These are phyloP conservation scores for Fringilla coelebs DNA, from an alignment of 2,797 vertebrate species.

Conservation along the genomic window DNA sequence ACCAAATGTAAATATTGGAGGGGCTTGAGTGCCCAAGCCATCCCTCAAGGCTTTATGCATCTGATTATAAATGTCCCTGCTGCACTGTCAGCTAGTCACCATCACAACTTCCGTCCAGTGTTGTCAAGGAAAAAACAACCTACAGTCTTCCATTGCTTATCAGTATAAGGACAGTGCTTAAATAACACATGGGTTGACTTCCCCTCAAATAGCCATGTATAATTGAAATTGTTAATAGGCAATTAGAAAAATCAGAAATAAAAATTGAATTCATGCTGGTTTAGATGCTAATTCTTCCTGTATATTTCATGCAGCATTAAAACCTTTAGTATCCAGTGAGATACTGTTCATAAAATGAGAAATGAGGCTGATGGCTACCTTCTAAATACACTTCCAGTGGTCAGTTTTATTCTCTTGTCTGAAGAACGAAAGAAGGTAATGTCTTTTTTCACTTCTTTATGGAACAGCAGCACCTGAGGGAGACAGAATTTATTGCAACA, in stretches of 20 bases:
- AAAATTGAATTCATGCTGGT: not conserved
- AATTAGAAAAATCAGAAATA: not conserved
- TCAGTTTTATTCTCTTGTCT: not conserved
- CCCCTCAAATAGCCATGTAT: not conserved
- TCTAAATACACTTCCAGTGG: not conserved
- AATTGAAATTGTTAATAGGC: not conserved
- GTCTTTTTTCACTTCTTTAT: not conserved
- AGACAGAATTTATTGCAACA: conserved; percentile 3
- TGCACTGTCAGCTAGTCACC: not conserved
- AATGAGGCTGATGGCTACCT: not conserved
- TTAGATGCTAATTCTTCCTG: not conserved
- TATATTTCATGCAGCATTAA: not conserved
- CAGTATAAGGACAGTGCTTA: not conserved
- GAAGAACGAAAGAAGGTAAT: not conserved
- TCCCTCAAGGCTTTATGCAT: conserved; percentile 23
- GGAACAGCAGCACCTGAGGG: not conserved
- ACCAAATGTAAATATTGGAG: conserved; percentile 39
- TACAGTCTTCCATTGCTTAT: not conserved
- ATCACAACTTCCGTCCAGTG: not conserved
- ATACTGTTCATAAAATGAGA: not conserved
- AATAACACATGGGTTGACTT: not conserved
- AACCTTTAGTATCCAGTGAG: not conserved
- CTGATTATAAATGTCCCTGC: conserved; percentile 24
- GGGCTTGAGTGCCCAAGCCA: conserved; percentile 34
- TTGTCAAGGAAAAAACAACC: conserved; percentile 24